Evolutionary conservation across 2,113 vertebrate genomes (phyloP), one percentile per base, ranked within the genome.

Genomic region (Sakesphorus luctuosus): DNA sequence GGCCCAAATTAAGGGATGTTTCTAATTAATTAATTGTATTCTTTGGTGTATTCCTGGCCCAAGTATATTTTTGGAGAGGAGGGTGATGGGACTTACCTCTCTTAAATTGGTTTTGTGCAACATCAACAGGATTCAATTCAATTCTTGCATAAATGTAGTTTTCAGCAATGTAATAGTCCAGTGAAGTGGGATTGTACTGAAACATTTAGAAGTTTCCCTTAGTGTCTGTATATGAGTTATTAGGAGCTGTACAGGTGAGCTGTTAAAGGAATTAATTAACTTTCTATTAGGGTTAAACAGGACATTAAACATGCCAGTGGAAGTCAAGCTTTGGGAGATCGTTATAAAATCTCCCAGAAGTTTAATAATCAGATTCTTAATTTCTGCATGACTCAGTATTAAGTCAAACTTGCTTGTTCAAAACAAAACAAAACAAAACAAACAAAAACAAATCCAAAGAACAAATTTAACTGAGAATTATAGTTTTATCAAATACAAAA

Each of bases 21-120:
- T 81, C 90, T 97, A 92, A 96, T 97, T 92, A 97, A 97, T 77
- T 62, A 79, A 92, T 94, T 3, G 5, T 88, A 95, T 95, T 89
- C 25, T 29, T 83, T 96, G 77, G 63, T 87, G 55, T 93, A 81
- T 93, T 90, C 71, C 73, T 71, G 81, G 58, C 62, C 67, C 72
- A 94, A 96, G 84, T 90, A 6, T 40, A 69, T n/a, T 52, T 94
- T 65, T 49, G 35, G 9, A 90, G 29, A 38, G 20, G 11, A 24
- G 6, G 11, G 24, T 31, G 29, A 11, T 66, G 9, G 15, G 92
- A 75, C 68, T 96, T 92, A 36, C 25, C 29, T 93, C 46, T 79
- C n/a, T 84, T 56, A 87, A 44, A 29, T 24, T n/a, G 84, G 87
- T 96, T 95, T 95, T 31, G 74, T 91, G 17, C 76, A 58, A 74